Percentiles rank a stretch among this genome's conserved stretches.
These are phyloP conservation scores for Drosophila conformis DNA, from an alignment of 2,888 invertebrate species.

Conservation along the genomic window DNA sequence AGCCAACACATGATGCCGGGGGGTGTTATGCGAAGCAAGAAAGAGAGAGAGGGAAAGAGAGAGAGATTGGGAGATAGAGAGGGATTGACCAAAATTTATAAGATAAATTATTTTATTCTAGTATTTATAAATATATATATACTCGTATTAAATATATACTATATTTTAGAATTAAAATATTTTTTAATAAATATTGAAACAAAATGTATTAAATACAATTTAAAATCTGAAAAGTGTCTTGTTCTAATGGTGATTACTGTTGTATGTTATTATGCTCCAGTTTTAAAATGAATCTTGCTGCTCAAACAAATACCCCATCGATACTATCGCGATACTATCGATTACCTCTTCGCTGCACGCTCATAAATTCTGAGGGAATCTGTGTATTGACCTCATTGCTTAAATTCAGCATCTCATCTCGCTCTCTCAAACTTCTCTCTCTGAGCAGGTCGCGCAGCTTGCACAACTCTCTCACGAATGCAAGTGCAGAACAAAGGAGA, in stretches of 20 bases:
- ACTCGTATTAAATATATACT: too few species aligned
- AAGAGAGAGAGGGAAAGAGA: too few species aligned
- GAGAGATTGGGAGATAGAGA: neutral
- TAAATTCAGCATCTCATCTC: neutral
- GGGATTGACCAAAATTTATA: too few species aligned
- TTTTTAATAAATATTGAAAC: too few species aligned
- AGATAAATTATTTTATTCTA: too few species aligned
- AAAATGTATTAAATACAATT: neutral
- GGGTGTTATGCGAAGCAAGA: neutral
- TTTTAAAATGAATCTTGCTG: neutral
- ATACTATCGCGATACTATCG: neutral
- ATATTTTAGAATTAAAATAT: too few species aligned
- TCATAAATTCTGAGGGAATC: neutral
- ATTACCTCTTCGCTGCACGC: neutral
- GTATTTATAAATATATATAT: too few species aligned
- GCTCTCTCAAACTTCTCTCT: neutral
- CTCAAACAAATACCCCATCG: neutral
- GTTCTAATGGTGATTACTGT: neutral
- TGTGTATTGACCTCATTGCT: neutral
- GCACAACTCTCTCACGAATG: neutral
- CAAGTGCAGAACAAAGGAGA: neutral
- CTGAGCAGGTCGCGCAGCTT: neutral
- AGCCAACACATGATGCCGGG: neutral
- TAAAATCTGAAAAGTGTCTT: neutral
- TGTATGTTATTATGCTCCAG: neutral